phyloP scores from a whole-genome alignment of 2,113 vertebrate genomes.

The Nettapus auritus region DNA sequence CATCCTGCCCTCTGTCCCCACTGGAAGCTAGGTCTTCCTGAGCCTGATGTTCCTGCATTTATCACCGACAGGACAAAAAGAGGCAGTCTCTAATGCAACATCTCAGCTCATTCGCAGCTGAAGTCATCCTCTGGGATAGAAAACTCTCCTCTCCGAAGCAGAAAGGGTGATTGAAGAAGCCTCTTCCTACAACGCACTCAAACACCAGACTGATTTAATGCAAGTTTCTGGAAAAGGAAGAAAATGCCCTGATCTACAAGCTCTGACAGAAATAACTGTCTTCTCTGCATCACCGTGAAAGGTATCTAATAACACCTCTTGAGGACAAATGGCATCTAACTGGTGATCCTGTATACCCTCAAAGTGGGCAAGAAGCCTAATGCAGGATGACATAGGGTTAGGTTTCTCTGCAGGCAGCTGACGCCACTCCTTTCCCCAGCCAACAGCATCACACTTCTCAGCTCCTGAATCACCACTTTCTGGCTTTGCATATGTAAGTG shows the following conservation, averaged over 20 bases:
- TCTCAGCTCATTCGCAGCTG: not conserved
- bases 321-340: not conserved
- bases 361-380: not conserved
- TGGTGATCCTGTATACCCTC: not conserved
- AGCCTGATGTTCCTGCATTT: not conserved
- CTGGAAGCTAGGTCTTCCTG: not conserved
- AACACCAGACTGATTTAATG: not conserved
- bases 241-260: not conserved
- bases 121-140: not conserved
- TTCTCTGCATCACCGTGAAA: not conserved
- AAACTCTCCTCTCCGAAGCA: not conserved
- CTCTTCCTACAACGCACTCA: not conserved
- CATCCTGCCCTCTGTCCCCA: not conserved
- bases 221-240: not conserved
- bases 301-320: not conserved
- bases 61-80: not conserved
- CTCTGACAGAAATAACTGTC: not conserved
- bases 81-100: accelerated
- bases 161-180: not conserved
- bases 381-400: not conserved
- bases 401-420: not conserved
- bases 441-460: not conserved
- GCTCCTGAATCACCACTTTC: not conserved
- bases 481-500: not conserved
- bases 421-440: not conserved